Evolutionary conservation across 37 sponge, comb jelly and placozoan genomes (phyloP).

Genomic region (Corticium candelabrum): DNA sequence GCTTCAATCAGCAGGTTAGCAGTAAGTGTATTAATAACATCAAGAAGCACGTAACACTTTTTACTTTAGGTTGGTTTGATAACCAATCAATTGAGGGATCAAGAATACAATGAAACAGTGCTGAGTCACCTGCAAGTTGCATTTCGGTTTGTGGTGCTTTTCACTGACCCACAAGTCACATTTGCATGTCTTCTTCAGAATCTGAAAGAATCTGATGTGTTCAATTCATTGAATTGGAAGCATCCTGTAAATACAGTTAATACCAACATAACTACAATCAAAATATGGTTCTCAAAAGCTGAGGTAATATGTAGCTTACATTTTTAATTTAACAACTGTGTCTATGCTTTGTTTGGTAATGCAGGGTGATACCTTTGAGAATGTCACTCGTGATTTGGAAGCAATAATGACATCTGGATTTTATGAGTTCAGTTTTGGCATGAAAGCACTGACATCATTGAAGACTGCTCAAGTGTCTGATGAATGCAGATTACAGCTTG

Average conservation of each 20-base stretch:
- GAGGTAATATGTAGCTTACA: background rate
- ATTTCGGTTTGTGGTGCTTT: conserved; percentile 56
- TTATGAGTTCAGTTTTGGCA: background rate
- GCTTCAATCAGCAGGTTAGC: background rate
- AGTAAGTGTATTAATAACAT: too few relatives aligned
- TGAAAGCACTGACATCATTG: background rate
- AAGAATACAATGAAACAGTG: conserved; percentile 79
- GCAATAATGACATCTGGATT: background rate
- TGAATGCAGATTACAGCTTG: too few relatives aligned
- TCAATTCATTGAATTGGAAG: background rate
- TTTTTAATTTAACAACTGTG: too few relatives aligned
- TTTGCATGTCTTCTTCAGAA: conserved; percentile 43
- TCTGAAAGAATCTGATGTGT: conserved; percentile 15
- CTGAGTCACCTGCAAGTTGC: conserved; percentile 79
- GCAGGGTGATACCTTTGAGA: background rate
- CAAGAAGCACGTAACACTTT: too few relatives aligned
- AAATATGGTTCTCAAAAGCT: background rate
- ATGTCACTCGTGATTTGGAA: background rate
- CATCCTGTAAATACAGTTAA: background rate
- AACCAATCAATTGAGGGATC: conserved; percentile 68
- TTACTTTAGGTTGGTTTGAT: conserved; percentile 57
- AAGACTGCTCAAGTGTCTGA: background rate
- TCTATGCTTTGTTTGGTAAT: too few relatives aligned
- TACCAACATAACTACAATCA: background rate
- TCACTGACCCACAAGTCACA: conserved; percentile 36